Base-by-base conservation (phyloP, 1,140 invertebrate genomes). In the Manduca sexta region DNA sequence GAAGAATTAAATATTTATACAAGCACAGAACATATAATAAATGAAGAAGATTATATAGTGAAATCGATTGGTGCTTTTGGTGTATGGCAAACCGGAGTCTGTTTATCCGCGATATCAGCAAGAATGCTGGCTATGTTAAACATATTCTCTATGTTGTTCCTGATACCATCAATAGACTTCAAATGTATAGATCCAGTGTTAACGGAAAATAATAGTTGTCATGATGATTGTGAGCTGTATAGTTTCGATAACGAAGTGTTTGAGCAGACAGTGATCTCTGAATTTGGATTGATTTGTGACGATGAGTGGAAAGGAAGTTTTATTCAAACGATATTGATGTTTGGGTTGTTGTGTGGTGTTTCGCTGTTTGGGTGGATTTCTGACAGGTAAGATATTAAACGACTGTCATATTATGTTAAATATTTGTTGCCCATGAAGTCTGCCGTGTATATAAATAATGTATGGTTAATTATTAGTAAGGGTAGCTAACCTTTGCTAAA, bases 301-400 rank as follows among this genome's bases (percentile, higher is more conserved):
- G 59, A 46, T 33, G 49, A 58, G 8, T 78, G 72, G 72, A 26
- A 72, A 16, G 53, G 59, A 11, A 70, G 61, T 52, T 60, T 77
- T 35, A 44, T 52, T 5, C 71, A 77, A 42, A 54, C 60, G 5
- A 39, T 64, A 33, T 17, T 73, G 5, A 70, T 77, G 66, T 59
- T 72, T 12, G 74, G 69, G 1, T 47, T 74, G 10, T 38, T 74
- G 12, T 1, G 59, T 3, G 73, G 73, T 5, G 49, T 60, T 8
- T 52, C 49, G 7, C 5, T 64, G 1, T 68, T 67, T 55, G 70
- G 74, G 29, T 76, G 69, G 68, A 50, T 72, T 41, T 68, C 70
- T n/a, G 73, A 76, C 42, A 68, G 73, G 73, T 76, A 52, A 30
- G 16, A 35, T 35, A 14, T n/a, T 35, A 1, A 35, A 13, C 34